Evolutionary conservation across 2,797 vertebrate species (phyloP).

Genomic region (Tolypeutes matacus): DNA sequence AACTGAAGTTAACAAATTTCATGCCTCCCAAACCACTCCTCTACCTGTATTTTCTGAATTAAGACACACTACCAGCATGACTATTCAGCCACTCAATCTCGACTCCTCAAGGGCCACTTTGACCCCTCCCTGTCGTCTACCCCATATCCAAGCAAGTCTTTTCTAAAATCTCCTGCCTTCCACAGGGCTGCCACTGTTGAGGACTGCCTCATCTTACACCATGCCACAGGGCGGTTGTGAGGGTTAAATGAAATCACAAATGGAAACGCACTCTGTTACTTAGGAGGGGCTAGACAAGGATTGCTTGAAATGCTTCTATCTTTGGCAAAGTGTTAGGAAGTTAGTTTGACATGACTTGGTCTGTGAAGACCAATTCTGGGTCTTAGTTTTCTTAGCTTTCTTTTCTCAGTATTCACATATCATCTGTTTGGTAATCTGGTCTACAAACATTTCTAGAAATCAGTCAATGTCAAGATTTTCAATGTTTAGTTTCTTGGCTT

Average conservation of each 20-base stretch:
- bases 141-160: not conserved
- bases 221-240: not conserved
- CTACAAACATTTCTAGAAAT: constrained; percentile 57
- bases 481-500: constrained; percentile 32
- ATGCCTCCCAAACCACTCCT: not conserved
- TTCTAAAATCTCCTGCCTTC: constrained; percentile 1
- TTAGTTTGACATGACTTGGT: not conserved
- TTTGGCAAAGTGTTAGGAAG: constrained; percentile 32
- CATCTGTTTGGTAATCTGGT: constrained; percentile 43
- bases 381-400: constrained; percentile 22
- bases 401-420: constrained; percentile 64
- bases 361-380: constrained; percentile 52
- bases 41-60: not conserved
- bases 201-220: not conserved
- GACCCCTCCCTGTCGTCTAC: not conserved
- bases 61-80: not conserved
- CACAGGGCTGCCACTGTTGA: not conserved
- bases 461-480: constrained; percentile 27
- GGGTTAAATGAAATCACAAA: constrained; percentile 6
- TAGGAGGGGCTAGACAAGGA: not conserved
- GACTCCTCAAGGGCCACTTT: constrained; percentile 30
- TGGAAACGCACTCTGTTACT: not conserved
- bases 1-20: constrained; percentile 22
- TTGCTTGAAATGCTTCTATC: not conserved
- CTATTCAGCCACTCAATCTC: not conserved